Percentiles rank a stretch among this genome's conserved stretches.
These are phyloP conservation scores for Eptatretus atami DNA, from an alignment of 2,797 vertebrate genomes.

Conservation along the genomic window DNA sequence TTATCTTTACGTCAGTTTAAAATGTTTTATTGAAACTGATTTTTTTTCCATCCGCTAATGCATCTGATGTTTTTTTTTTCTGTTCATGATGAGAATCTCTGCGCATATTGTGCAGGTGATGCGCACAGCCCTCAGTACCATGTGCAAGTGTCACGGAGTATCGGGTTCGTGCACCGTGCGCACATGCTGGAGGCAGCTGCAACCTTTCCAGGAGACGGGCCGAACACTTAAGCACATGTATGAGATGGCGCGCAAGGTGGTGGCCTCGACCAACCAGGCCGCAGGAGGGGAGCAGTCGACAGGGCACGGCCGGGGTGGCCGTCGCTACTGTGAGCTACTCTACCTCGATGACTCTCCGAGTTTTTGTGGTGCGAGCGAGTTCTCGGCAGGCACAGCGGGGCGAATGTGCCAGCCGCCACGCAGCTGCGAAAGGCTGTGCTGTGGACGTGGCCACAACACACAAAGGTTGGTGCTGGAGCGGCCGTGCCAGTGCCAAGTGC, in stretches of 20 bases:
- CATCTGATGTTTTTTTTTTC: too few species aligned
- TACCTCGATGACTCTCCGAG: slow-evolving; percentile 96
- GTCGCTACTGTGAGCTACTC: slow-evolving; percentile 23
- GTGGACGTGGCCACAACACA: slow-evolving; percentile 79
- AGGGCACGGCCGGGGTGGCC: slow-evolving; percentile 23
- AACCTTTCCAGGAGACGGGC: slow-evolving; percentile 79
- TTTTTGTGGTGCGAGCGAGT: slow-evolving; percentile 65
- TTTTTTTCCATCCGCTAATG: too few species aligned
- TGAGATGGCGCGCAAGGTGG: slow-evolving; percentile 57
- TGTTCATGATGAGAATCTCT: too few species aligned
- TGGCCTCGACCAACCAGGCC: slow-evolving; percentile 73
- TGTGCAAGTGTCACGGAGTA: slow-evolving; percentile 84
- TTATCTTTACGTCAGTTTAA: too few species aligned
- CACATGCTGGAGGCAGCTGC: slow-evolving; percentile 87
- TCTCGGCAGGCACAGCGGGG: slow-evolving; percentile 49
- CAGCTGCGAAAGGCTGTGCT: slow-evolving; percentile 94
- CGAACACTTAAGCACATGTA: slow-evolving; percentile 85
- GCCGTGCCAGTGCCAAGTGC: slow-evolving; percentile 89
- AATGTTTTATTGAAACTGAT: too few species aligned
- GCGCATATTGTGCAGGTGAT: slow-evolving; percentile 27
- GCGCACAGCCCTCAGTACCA: slow-evolving; percentile 78
- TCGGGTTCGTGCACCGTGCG: slow-evolving; percentile 84
- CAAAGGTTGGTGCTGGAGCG: slow-evolving; percentile 76
- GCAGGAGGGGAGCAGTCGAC: slow-evolving; percentile 62
- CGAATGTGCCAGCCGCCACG: slow-evolving; percentile 92